A percentile compares a stretch with the other conserved stretches of the same genome.
phyloP scores from a whole-genome alignment of 2,888 invertebrate species.

The Caenorhabditis zanzibari region DNA sequence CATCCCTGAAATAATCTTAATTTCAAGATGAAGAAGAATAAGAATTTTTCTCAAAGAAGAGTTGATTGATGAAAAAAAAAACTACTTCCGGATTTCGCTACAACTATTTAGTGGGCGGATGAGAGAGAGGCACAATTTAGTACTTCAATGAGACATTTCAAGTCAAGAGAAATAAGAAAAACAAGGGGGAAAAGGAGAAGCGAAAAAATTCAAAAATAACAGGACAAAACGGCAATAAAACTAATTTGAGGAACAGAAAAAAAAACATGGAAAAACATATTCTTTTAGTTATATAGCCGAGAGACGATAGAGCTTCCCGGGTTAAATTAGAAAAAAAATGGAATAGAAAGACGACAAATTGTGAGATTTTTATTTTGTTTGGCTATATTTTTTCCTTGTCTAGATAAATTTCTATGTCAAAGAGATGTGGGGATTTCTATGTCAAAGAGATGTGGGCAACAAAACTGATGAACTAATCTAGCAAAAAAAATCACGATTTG shows the following conservation, averaged over 20 bases:
- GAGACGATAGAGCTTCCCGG: conserved; percentile 9
- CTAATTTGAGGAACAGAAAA: conserved; percentile 31
- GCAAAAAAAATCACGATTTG: too few relatives aligned
- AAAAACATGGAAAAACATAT: conserved; percentile 28
- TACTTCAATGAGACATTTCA: conserved; percentile 1
- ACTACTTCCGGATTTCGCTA: conserved; percentile 4
- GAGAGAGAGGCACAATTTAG: not conserved
- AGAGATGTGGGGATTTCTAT: too few relatives aligned
- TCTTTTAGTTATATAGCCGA: not conserved
- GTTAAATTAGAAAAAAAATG: conserved; percentile 13
- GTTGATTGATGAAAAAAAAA: conserved; percentile 11
- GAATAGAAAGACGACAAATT: not conserved
- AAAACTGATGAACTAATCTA: too few relatives aligned
- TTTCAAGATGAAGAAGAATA: not conserved
- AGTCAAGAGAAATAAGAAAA: conserved; percentile 6
- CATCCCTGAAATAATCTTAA: conserved; percentile 32
- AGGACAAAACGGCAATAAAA: conserved; percentile 22
- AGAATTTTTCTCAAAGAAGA: not conserved
- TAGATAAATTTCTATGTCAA: not conserved
- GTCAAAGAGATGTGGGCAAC: too few relatives aligned
- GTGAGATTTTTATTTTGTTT: not conserved
- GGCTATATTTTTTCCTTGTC: not conserved
- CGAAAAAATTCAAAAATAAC: not conserved
- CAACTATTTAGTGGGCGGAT: conserved; percentile 10
- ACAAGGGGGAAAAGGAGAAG: not conserved